Base-by-base conservation (phyloP, 1,140 invertebrate species). In the Bombus balteatus region DNA sequence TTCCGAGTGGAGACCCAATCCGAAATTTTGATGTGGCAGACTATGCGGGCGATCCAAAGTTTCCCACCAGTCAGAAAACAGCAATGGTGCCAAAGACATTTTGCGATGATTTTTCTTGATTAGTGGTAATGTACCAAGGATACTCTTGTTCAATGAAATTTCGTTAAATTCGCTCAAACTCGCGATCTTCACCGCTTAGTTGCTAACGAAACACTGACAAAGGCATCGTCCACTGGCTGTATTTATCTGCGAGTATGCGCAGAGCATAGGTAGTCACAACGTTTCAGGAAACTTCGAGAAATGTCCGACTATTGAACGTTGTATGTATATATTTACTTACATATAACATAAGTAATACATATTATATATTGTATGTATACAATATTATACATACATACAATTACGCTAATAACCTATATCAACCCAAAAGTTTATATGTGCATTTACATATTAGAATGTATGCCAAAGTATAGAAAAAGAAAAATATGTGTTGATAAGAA, bases 21-120 rank as follows among this genome's bases (percentile, higher is more conserved):
- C 93, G 70, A 94, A 94, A 47, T 94, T 68, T 57, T 94, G 94
- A 43, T 95, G 93, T 34, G 92, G 62, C 0, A 94, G 32, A 25
- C 79, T 89, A n/a, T 92, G 92, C 22, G 94, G 94, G 0, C 81
- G 82, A 0, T 91, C 81, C 74, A 94, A 34, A 22, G 93, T 92
- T 70, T 94, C 94, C 92, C 94, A 95, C 95, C 94, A 95, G 80
- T 96, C 92, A 47, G 94, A 94, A 76, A 95, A 95, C 28, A 95
- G 12, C 78, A 95, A 74, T 37, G 95, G 95, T n/a, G 94, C 83
- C 34, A 95, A 79, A 43, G 95, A 95, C 95, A 96, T 95, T 87
- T 89, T 87, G 10, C 57, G 15, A 28, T 59, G 32, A 43, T 66
- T 80, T 81, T 39, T 5, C 3, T 85, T 32, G 22, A 85, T 3